A percentile compares a stretch with the other conserved stretches of the same genome.
Evolutionary conservation across 2,888 invertebrate genomes (phyloP).

Genomic region (Agrochola litura): DNA sequence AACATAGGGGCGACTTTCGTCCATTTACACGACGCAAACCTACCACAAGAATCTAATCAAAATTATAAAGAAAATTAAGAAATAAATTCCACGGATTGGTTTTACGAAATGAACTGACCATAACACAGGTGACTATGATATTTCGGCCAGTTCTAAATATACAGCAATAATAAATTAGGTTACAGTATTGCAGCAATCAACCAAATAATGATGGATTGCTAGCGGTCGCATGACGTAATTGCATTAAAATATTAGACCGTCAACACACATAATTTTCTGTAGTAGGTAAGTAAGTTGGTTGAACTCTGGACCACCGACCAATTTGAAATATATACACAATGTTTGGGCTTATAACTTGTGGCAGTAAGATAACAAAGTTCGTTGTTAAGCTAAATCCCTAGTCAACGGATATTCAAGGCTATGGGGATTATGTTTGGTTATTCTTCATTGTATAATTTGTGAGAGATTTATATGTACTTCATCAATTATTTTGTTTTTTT

Average conservation of each 20-base stretch:
- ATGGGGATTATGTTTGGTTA: background rate
- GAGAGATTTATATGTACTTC: too few relatives aligned
- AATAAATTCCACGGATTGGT: background rate
- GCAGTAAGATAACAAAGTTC: constrained; percentile 36
- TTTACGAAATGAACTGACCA: background rate
- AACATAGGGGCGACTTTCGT: background rate
- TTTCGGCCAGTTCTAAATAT: background rate
- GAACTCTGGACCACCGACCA: constrained; percentile 12
- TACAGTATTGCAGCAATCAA: constrained; percentile 35
- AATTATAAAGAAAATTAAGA: background rate
- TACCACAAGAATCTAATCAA: background rate
- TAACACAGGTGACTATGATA: background rate
- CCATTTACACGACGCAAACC: background rate
- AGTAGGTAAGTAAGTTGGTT: background rate
- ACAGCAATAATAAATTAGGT: constrained; percentile 15
- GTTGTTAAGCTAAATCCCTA: constrained; percentile 20
- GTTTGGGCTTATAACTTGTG: constrained; percentile 26
- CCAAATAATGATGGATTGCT: constrained; percentile 38
- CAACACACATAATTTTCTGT: background rate
- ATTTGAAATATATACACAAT: constrained; percentile 9
- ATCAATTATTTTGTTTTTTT: too few relatives aligned
- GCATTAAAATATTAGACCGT: constrained; percentile 31
- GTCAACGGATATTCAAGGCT: constrained; percentile 6
- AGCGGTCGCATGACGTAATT: constrained; percentile 33
- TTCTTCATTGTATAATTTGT: too few relatives aligned